These are phyloP conservation scores for Polydrusus tereticollis DNA, from an alignment of 2,888 invertebrate species.

Conservation along the genomic window DNA sequence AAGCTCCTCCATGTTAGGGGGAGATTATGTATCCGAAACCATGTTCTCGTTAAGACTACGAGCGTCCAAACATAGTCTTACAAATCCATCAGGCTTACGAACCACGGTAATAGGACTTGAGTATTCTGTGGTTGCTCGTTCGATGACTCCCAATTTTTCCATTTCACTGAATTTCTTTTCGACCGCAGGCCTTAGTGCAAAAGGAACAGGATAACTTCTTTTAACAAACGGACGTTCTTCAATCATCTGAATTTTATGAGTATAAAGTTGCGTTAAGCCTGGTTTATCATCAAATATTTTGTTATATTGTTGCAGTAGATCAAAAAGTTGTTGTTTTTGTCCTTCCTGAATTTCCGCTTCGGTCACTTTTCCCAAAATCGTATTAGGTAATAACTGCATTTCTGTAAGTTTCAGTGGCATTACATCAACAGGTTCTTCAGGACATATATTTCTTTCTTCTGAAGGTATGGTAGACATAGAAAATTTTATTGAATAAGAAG, in stretches of 20 bases:
- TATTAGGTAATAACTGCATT: neutral
- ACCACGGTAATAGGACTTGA: constrained; percentile 28
- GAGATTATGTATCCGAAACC: constrained; percentile 55
- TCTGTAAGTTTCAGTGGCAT: neutral
- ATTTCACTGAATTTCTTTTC: constrained; percentile 30
- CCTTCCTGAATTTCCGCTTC: neutral
- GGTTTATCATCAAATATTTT: constrained; percentile 29
- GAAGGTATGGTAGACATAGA: neutral
- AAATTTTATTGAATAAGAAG: neutral
- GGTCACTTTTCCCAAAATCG: no score
- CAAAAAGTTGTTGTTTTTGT: constrained; percentile 1
- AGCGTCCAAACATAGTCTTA: constrained; percentile 40
- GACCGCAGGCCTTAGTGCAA: constrained; percentile 7
- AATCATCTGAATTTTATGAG: constrained; percentile 22
- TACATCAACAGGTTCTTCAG: no score
- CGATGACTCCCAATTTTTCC: constrained; percentile 22
- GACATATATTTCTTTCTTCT: no score
- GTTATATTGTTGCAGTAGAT: constrained; percentile 2
- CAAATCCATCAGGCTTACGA: constrained; percentile 25
- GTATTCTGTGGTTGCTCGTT: constrained; percentile 22
- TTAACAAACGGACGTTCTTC: constrained; percentile 2
- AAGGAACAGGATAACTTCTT: constrained; percentile 30
- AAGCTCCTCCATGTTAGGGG: constrained; percentile 46
- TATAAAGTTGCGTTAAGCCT: constrained; percentile 17
- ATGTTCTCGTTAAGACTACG: constrained; percentile 49